phyloP scores from a whole-genome alignment of 2,888 invertebrate species.

The Oscheius myriophilus region DNA sequence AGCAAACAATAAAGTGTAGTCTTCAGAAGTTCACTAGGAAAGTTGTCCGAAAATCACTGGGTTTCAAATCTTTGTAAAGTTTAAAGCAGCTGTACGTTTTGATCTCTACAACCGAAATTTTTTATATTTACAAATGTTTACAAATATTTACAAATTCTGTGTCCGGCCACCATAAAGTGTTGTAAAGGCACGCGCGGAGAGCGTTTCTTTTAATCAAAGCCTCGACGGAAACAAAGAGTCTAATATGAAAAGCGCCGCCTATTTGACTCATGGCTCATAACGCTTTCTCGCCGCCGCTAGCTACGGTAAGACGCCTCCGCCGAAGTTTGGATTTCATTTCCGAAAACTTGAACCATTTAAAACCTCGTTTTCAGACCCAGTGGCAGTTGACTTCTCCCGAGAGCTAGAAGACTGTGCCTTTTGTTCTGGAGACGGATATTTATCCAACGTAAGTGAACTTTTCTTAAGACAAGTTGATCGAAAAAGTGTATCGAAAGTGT shows the following conservation, averaged over 20 bases:
- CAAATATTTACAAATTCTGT: too few species aligned
- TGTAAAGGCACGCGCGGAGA: background rate
- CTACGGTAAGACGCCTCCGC: conserved; percentile 25
- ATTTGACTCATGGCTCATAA: conserved; percentile 29
- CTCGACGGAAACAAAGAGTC: conserved; percentile 23
- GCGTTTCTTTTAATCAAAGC: conserved; percentile 4
- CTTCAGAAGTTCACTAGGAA: too few species aligned
- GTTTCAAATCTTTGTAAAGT: too few species aligned
- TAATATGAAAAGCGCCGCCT: conserved; percentile 27
- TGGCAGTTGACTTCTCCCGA: conserved; percentile 15
- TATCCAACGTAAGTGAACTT: too few species aligned
- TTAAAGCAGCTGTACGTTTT: too few species aligned
- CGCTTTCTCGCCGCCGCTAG: conserved; percentile 26
- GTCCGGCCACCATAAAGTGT: too few species aligned
- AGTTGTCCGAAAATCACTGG: too few species aligned
- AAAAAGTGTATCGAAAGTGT: too few species aligned
- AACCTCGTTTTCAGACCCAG: conserved; percentile 24
- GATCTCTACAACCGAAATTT: background rate
- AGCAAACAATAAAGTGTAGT: too few species aligned
- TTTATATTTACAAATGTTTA: too few species aligned
- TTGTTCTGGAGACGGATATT: background rate
- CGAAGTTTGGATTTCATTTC: conserved; percentile 10
- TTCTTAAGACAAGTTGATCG: too few species aligned
- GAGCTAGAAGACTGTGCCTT: conserved; percentile 9
- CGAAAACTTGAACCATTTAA: conserved; percentile 11